Evolutionary conservation across 1,140 invertebrate genomes (phyloP), one percentile per base, ranked within the genome.

Genomic region (Drosophila lacteicornis): DNA sequence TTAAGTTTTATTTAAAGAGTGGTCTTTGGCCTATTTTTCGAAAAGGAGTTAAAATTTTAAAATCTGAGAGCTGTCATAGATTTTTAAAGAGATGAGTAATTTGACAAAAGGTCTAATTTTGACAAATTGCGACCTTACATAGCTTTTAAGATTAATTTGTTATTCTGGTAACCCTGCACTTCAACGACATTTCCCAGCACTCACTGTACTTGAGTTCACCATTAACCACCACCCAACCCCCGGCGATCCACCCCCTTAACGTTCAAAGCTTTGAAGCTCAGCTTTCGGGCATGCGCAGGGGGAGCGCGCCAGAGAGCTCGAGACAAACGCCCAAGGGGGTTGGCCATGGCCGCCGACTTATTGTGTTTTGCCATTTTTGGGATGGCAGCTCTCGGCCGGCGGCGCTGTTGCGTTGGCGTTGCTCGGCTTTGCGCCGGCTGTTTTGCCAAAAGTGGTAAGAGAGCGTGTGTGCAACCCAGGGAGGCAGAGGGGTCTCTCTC

Each of bases 341-440:
- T 46, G 45, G 49, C 79, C 75, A 70, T 83, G 85, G 63, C 67
- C 63, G 47, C 19, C 45, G 59, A 49, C 33, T 30, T 22, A 13
- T 61, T 47, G 17, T 38, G 51, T 40, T 68, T 84, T 80, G 85
- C 84, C 84, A 90, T 90, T 88, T 88, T 88, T 90, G 84, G 85
- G 75, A 38, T 81, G 84, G 67, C 66, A 84, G 73, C 84, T 77
- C 60, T 50, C n/a, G 61, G 79, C 83, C 45, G 67, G 69, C 51
- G 53, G 45, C 53, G 79, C 82, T 87, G 83, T 87, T 86, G 83
- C 83, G 83, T 86, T 81, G 83, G 75, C 80, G 76, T 70, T 79
- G 62, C 53, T 38, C 25, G 47, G 68, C 43, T 56, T 67, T 79
- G 75, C 63, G 74, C 75, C 74, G 50, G 75, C 46, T 73, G 69